These are phyloP conservation scores for Philantomba maxwellii DNA, from an alignment of 2,113 vertebrate species.

Conservation along the genomic window DNA sequence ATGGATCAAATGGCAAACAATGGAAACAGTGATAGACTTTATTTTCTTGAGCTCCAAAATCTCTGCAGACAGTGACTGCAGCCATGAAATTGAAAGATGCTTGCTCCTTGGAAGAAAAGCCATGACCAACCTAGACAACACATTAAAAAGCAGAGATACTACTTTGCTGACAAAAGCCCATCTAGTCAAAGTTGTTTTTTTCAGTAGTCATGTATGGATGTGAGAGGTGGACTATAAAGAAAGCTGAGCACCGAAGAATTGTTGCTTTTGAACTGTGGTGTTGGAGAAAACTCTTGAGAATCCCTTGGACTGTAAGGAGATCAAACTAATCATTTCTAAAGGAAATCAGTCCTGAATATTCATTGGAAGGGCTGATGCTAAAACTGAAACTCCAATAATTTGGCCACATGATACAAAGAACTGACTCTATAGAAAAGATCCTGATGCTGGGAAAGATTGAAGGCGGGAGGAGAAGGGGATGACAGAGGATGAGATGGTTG, in stretches of 20 bases:
- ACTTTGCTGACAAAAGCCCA: background rate
- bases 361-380: background rate
- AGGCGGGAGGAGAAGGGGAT: background rate
- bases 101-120: background rate
- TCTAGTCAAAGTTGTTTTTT: background rate
- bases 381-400: background rate
- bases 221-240: background rate
- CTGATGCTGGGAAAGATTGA: background rate
- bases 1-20: background rate
- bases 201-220: background rate
- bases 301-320: background rate
- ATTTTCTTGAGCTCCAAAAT: background rate
- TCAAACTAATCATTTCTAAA: background rate
- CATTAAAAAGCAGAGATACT: background rate
- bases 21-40: background rate
- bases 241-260: background rate
- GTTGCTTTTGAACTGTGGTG: background rate
- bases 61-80: accelerated
- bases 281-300: background rate
- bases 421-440: background rate
- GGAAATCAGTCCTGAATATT: background rate
- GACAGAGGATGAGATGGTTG: background rate
- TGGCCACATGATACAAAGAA: background rate
- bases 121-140: background rate
- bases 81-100: background rate